A percentile compares a stretch with the other conserved stretches of the same genome.
These are phyloP conservation scores for Andricus grossulariae DNA, from an alignment of 1,140 invertebrate species.

Conservation along the genomic window DNA sequence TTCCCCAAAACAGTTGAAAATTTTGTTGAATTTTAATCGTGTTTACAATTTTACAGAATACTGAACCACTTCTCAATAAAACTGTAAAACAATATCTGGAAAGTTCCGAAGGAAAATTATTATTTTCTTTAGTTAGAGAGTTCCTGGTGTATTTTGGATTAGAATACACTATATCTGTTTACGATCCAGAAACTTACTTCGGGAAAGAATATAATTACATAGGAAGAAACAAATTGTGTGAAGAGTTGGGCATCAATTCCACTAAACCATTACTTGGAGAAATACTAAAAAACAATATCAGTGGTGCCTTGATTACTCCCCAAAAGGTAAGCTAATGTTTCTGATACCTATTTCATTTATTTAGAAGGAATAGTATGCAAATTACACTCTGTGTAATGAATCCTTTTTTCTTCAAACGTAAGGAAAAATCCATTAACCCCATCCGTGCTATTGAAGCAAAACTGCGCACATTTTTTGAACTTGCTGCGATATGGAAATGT, in stretches of 20 bases:
- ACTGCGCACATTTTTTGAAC: no score
- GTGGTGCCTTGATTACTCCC: conserved; percentile 68
- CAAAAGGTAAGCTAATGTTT: conserved; percentile 59
- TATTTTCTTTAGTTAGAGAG: conserved; percentile 82
- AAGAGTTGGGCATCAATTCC: conserved; percentile 76
- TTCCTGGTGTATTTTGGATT: conserved; percentile 85
- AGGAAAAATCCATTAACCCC: no score
- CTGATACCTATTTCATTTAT: no score
- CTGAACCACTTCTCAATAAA: conserved; percentile 80
- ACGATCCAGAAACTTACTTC: conserved; percentile 82
- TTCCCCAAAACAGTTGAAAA: no score
- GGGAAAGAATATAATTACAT: conserved; percentile 77
- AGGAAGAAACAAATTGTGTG: conserved; percentile 76
- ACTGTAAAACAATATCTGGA: conserved; percentile 80
- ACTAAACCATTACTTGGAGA: conserved; percentile 71
- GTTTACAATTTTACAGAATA: conserved; percentile 74
- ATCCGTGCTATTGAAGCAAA: no score
- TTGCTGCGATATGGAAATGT: no score
- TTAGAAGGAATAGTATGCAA: no score
- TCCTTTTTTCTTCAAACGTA: no score
- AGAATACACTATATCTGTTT: conserved; percentile 82
- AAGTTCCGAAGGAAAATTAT: conserved; percentile 79
- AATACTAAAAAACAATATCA: conserved; percentile 71
- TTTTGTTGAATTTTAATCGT: background rate
- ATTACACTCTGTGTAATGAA: no score